Evolutionary conservation across 2,113 vertebrate species (phyloP), one percentile per base, ranked within the genome.

Genomic region (Centrocercus urophasianus): DNA sequence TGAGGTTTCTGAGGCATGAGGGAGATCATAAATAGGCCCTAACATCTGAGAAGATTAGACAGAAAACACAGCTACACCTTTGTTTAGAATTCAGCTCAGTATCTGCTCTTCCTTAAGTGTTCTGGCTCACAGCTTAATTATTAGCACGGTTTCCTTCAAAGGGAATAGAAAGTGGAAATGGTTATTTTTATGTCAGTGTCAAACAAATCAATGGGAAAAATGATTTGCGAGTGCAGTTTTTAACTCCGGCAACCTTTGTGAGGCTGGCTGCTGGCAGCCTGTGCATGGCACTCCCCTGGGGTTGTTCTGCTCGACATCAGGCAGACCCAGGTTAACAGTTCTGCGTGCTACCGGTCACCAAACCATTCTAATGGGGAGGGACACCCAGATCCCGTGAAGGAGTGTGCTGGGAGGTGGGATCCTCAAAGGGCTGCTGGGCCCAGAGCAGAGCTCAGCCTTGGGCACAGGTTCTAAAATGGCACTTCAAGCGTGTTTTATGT

Each of bases 21-120:
- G 83, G 52, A 88, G 93, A 96, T 96, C 96, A 95, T 96, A 96
- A 96, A 96, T 96, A 96, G 93, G 95, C 95, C 95, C 76, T 91
- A 94, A 95, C 93, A 95, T 95, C 90, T 95, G 93, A 96, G 89
- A 93, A 95, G 91, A 86, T 89, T 64, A 95, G 89, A 94, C 34
- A 83, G 91, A 96, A 96, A 96, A 93, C 95, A 96, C 86, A 83
- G 83, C 57, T 86, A 93, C 73, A 63, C 77, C 88, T 96, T 81
- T 86, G 88, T 84, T 95, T 93, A 95, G 91, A 86, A 94, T 95
- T 95, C 77, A 95, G 48, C 79, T 89, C 75, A 57, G 76, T 93
- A 90, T 94, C 79, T 95, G 79, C 61, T 89, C 73, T 96, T 93
- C 61, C 69, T 91, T 95, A 86, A 72, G 50, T 0, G 16, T 82